These are phyloP conservation scores for Ornithoptera alexandrae DNA, from an alignment of 2,888 invertebrate genomes.

Conservation along the genomic window DNA sequence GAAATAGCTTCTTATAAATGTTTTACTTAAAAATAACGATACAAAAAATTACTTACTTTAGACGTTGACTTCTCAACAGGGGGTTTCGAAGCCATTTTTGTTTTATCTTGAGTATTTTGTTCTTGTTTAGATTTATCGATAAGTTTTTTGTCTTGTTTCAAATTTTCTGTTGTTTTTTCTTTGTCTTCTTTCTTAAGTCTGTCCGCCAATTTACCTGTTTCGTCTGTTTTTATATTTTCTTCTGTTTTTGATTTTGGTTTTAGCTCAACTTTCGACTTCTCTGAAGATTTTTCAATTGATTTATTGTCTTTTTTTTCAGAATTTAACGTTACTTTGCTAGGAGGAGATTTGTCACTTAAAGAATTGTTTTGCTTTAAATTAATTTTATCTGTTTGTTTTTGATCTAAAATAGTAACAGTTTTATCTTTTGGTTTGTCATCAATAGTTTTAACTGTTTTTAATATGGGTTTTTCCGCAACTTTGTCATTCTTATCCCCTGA, in stretches of 20 bases:
- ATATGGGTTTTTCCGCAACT: constrained; percentile 53
- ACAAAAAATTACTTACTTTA: constrained; percentile 49
- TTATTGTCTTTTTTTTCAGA: constrained; percentile 31
- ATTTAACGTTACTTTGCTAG: constrained; percentile 49
- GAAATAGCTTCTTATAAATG: too few relatives aligned
- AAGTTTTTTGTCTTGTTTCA: too few relatives aligned
- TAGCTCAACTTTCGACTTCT: constrained; percentile 24
- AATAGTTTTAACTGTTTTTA: constrained; percentile 66
- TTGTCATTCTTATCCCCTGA: constrained; percentile 55
- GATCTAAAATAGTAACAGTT: constrained; percentile 68
- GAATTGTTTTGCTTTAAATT: constrained; percentile 36
- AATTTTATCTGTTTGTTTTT: constrained; percentile 51
- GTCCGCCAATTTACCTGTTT: constrained; percentile 44
- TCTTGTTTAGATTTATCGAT: constrained; percentile 28
- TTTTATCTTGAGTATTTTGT: constrained; percentile 47
- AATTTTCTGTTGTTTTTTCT: constrained; percentile 40
- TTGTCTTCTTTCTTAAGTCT: constrained; percentile 41
- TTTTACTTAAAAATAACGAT: too few relatives aligned
- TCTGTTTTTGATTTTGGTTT: constrained; percentile 32
- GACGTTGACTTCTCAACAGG: constrained; percentile 66
- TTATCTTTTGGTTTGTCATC: constrained; percentile 72
- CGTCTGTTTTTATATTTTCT: constrained; percentile 43
- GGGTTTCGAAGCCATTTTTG: constrained; percentile 73
- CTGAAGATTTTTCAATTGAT: constrained; percentile 29
- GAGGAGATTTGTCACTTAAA: constrained; percentile 41